Base-by-base conservation (phyloP, 2,888 invertebrate species). In the Cephus spinipes region DNA sequence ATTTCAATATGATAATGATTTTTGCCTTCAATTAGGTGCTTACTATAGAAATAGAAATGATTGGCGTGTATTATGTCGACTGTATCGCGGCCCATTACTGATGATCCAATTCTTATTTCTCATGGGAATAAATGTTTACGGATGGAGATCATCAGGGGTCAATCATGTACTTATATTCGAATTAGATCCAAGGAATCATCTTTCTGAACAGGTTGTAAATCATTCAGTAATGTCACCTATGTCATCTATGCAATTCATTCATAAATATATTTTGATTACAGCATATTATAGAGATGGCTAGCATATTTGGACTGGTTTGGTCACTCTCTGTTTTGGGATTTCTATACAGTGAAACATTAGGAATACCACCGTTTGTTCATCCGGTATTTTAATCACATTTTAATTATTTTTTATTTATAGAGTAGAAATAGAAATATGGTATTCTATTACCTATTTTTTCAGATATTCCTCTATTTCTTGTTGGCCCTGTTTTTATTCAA, bases 131-230 rank as follows among this genome's bases (percentile, higher is more conserved):
- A 97, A 97, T 91, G 95, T 96, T 0, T 96, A 96, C 87, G 96
- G 96, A 35, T 96, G 96, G 96, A 91, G 96, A 79, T 95, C 96
- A 12, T 95, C 96, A 0, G 96, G 96, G 23, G 96, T 97, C 3
- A 97, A 96, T 89, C 96, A 97, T 90, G 96, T 97, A 30, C 93
- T 97, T 3, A 97, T 97, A 81, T 97, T 97, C 88, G 96, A 96
- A 90, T 92, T 97, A 80, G 96, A 97, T 92, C 96, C 96, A 0
- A 92, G 96, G 74, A 95, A 96, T 89, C 96, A 96, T 91, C 92
- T 95, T 9, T 94, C 94, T 0, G 96, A 96, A 88, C 96, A 96
- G 89, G 93, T 94, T 84, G 80, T 80, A 15, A 30, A 30, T 23
- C 35, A 35, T 35, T 36, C 6, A 74, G 4, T 30, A 33, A 30